Conservation (phyloP, 2,113 vertebrate species). For the Dipodomys stephensi region DNA sequence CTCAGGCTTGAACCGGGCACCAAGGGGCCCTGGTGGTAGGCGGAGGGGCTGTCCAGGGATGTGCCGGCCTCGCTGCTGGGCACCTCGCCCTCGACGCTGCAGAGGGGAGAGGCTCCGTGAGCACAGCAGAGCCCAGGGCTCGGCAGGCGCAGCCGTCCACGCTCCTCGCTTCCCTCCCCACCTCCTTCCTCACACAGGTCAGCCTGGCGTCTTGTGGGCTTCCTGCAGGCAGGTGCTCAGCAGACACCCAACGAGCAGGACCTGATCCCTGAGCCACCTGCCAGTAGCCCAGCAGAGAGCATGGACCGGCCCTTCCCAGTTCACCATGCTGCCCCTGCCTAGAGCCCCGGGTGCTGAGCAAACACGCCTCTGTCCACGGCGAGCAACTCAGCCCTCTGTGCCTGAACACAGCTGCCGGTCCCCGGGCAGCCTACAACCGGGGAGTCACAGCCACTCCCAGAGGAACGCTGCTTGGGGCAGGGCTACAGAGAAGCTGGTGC, state of each 20-base stretch:
- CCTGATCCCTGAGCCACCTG: not conserved
- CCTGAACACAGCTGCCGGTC: not conserved
- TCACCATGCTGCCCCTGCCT: not conserved
- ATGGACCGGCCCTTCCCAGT: no score
- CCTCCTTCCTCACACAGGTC: no score
- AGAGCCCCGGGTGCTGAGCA: not conserved
- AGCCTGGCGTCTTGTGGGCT: no score
- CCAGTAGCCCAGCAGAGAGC: not conserved
- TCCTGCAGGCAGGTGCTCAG: no score
- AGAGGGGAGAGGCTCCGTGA: conserved; percentile 63
- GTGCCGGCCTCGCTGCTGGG: conserved; percentile 91
- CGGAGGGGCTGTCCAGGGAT: conserved; percentile 91
- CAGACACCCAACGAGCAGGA: no score
- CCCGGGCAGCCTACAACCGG: not conserved
- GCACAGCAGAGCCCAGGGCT: accelerated
- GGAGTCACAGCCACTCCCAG: not conserved
- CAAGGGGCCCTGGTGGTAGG: conserved; percentile 91
- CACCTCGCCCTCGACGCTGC: conserved; percentile 96
- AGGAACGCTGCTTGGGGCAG: not conserved
- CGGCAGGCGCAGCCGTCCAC: no score
- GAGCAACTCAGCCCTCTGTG: not conserved
- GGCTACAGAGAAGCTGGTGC: not conserved
- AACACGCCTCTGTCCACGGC: no score
- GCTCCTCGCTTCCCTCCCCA: no score
- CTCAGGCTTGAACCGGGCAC: conserved; percentile 89